These are phyloP conservation scores for Lasioglossum lativentre DNA, from an alignment of 2,888 invertebrate genomes.

Conservation along the genomic window DNA sequence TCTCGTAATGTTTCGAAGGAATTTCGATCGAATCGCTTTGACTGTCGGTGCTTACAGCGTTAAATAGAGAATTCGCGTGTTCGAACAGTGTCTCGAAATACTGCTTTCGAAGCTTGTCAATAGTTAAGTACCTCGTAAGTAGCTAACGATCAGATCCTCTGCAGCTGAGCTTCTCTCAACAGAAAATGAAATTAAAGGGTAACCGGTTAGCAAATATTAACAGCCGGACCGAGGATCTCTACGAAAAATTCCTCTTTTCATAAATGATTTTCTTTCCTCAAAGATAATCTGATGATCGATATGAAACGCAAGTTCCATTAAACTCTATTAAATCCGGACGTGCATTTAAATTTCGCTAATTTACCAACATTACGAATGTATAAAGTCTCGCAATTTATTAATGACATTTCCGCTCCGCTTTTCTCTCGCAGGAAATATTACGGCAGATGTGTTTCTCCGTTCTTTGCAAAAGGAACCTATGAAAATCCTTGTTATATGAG, in stretches of 20 bases:
- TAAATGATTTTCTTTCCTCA: background rate
- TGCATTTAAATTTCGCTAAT: background rate
- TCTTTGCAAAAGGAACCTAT: background rate
- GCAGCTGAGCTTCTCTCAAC: background rate
- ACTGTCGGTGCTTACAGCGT: background rate
- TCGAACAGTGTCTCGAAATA: background rate
- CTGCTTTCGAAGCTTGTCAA: background rate
- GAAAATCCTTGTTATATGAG: background rate
- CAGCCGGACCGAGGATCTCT: background rate
- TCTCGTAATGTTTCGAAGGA: background rate
- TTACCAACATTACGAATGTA: background rate
- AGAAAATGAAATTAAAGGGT: background rate
- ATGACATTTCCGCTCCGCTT: background rate
- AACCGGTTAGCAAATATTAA: background rate
- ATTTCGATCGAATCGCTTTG: background rate
- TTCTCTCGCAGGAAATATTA: background rate
- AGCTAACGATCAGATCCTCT: background rate
- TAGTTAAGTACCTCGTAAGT: background rate
- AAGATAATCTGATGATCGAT: background rate
- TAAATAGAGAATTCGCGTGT: background rate
- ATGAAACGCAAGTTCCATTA: background rate
- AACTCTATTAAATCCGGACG: background rate
- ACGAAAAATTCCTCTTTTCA: background rate
- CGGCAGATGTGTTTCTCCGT: background rate
- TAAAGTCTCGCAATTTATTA: background rate